Percentiles rank a stretch among this genome's conserved stretches.
Conservation (phyloP, 2,113 vertebrate genomes). For the Euleptes europaea region DNA sequence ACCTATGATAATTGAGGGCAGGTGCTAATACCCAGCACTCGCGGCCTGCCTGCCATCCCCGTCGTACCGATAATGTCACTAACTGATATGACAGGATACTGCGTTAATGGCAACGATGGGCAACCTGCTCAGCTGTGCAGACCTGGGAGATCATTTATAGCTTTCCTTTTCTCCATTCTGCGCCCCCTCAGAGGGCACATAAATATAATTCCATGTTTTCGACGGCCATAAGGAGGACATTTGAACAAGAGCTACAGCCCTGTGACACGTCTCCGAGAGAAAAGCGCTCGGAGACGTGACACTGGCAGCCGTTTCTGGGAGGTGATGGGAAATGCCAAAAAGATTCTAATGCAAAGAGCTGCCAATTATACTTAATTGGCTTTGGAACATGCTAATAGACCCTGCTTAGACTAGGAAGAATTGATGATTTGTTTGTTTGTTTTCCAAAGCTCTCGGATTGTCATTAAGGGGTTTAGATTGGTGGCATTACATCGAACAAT, state of each 20-base stretch:
- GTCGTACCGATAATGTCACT: slow-evolving; percentile 61
- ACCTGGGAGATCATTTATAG: slow-evolving; percentile 58
- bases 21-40: slow-evolving; percentile 64
- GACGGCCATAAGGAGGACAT: slow-evolving; percentile 30
- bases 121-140: slow-evolving; percentile 42
- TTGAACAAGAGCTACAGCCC: slow-evolving; percentile 1
- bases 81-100: slow-evolving; percentile 56
- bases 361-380: not conserved
- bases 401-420: slow-evolving; percentile 5
- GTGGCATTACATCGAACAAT: not conserved
- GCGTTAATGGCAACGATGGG: slow-evolving; percentile 42
- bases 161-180: slow-evolving; percentile 30
- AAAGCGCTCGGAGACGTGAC: not conserved
- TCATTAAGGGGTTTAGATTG: slow-evolving; percentile 19
- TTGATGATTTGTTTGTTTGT: not conserved
- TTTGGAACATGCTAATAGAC: slow-evolving; percentile 15
- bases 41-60: slow-evolving; percentile 55
- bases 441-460: slow-evolving; percentile 38
- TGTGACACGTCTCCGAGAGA: not conserved
- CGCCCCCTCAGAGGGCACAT: slow-evolving; percentile 34
- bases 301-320: not conserved
- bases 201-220: slow-evolving; percentile 52
- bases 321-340: slow-evolving; percentile 15
- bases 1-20: slow-evolving; percentile 62
- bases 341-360: not conserved